Conservation (phyloP, 1,140 invertebrate species). For the Pachypsylla venusta region DNA sequence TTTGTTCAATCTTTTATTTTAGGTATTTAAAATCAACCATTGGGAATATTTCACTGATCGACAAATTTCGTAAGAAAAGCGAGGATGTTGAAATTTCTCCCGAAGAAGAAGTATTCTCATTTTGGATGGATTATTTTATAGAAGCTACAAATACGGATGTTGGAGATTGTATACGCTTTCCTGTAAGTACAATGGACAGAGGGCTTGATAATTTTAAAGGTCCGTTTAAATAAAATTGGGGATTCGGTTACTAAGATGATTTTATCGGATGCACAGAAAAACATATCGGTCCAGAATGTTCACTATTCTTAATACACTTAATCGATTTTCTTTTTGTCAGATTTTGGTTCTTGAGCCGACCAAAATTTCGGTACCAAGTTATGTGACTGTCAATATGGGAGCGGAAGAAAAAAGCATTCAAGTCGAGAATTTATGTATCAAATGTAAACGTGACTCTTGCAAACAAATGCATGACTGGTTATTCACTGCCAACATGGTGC, state of each 20-base stretch:
- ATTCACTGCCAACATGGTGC: slow-evolving; percentile 80
- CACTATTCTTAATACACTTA: too few relatives aligned
- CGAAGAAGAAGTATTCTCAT: slow-evolving; percentile 80
- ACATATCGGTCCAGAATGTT: too few relatives aligned
- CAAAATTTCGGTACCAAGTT: slow-evolving; percentile 85
- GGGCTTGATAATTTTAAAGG: too few relatives aligned
- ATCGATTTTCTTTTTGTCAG: slow-evolving; percentile 37
- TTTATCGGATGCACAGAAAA: too few relatives aligned
- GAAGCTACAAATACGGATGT: slow-evolving; percentile 73
- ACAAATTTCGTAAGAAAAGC: slow-evolving; percentile 71
- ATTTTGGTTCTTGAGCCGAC: slow-evolving; percentile 82
- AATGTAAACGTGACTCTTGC: slow-evolving; percentile 55
- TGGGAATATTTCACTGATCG: slow-evolving; percentile 92
- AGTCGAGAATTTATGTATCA: slow-evolving; percentile 69
- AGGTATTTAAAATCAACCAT: slow-evolving; percentile 95
- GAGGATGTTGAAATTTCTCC: slow-evolving; percentile 49
- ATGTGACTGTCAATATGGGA: slow-evolving; percentile 85
- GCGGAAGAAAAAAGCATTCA: slow-evolving; percentile 82
- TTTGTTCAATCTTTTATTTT: too few relatives aligned
- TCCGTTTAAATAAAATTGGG: too few relatives aligned
- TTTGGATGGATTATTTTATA: slow-evolving; percentile 98
- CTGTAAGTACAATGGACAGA: slow-evolving; percentile 49
- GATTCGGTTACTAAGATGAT: too few relatives aligned
- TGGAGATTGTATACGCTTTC: slow-evolving; percentile 72
- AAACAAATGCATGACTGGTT: slow-evolving; percentile 85